These are phyloP conservation scores for Pampusana beccarii DNA, from an alignment of 2,113 vertebrate genomes.

Conservation along the genomic window DNA sequence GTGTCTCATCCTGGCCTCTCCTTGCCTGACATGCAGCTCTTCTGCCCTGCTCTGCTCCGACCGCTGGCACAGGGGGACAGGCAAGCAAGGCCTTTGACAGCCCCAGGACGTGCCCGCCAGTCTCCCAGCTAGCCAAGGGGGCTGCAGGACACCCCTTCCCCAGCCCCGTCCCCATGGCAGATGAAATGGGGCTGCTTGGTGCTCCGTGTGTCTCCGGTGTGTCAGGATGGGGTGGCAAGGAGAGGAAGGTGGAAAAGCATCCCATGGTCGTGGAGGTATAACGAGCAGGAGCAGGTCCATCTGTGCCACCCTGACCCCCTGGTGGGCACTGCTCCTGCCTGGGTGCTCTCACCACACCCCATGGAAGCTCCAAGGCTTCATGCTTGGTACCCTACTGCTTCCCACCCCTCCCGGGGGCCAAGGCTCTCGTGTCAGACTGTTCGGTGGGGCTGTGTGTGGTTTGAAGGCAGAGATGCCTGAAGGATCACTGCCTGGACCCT, in stretches of 20 bases:
- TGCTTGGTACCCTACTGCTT: background rate
- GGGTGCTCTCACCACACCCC: background rate
- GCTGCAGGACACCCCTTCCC: background rate
- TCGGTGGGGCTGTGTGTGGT: rapidly evolving
- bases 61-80: rapidly evolving
- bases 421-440: rapidly evolving
- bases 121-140: rapidly evolving
- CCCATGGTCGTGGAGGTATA: background rate
- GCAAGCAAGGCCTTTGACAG: background rate
- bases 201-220: rapidly evolving
- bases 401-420: background rate
- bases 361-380: background rate
- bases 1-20: rapidly evolving
- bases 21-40: background rate
- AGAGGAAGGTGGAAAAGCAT: background rate
- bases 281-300: background rate
- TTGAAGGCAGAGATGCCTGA: background rate
- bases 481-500: rapidly evolving
- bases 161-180: background rate
- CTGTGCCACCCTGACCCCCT: background rate
- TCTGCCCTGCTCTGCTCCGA: background rate
- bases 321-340: background rate
- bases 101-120: background rate
- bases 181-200: background rate
- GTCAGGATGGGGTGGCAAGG: background rate